Evolutionary conservation across 2,888 invertebrate genomes (phyloP).

Genomic region (Zaprionus lineosus): DNA sequence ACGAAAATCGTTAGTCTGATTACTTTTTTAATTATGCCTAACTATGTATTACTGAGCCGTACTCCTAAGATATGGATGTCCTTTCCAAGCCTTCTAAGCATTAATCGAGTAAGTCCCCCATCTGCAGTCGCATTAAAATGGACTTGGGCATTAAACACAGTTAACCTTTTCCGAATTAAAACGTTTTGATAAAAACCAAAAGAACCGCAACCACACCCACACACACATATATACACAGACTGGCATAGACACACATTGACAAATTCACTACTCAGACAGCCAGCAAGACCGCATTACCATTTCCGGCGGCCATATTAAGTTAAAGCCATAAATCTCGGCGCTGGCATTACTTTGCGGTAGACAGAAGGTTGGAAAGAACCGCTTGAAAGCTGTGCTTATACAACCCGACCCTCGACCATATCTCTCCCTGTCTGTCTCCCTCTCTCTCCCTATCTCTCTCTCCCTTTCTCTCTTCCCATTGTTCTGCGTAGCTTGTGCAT

Average conservation of each 20-base stretch:
- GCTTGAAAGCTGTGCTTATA: constrained; percentile 12
- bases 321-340: constrained; percentile 68
- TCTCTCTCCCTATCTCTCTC: not conserved
- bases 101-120: too few relatives aligned
- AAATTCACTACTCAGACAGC: constrained; percentile 14
- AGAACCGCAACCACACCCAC: constrained; percentile 5
- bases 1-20: not conserved
- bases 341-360: constrained; percentile 47
- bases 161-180: constrained; percentile 13
- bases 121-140: not conserved
- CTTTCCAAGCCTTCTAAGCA: too few relatives aligned
- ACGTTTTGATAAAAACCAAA: constrained; percentile 8
- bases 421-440: not conserved
- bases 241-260: not conserved
- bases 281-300: constrained; percentile 56
- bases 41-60: too few relatives aligned
- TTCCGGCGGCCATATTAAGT: constrained; percentile 68
- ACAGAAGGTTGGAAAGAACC: constrained; percentile 11
- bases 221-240: not conserved
- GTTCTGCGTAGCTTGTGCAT: constrained; percentile 20
- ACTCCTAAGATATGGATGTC: too few relatives aligned
- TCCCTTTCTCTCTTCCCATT: constrained; percentile 17
- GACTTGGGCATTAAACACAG: not conserved
- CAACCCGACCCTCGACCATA: not conserved
- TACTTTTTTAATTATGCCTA: not conserved